Evolutionary conservation across 1,140 invertebrate species (phyloP), one percentile per base, ranked within the genome.

Genomic region (Lepidurus couesii): DNA sequence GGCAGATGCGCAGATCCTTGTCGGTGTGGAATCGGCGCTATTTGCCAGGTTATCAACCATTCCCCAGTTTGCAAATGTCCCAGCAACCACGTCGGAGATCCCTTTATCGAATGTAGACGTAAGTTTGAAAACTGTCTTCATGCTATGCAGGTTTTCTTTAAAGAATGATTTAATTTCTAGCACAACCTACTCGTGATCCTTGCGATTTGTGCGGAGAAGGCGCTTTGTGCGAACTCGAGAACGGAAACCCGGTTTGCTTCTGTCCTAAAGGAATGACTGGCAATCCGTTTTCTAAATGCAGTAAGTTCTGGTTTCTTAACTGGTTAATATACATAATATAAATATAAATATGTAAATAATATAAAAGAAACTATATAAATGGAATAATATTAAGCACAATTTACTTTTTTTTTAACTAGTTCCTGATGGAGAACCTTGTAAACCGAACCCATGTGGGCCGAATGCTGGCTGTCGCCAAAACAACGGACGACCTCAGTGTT

Each of bases 251-350:
- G 1, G 93, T 96, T 81, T 95, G 95, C 82, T 94, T 90, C 85
- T 97, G 95, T 84, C 93, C 93, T 0, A 93, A 93, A 84, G 93
- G 93, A 81, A 87, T 93, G 77, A 96, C 94, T 11, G 94, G 95
- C 85, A 95, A 95, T 89, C 95, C 95, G 13, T 96, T 95, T 83
- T 90, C 92, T 80, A 93, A 92, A 86, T 96, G 94, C 88, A 94
- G 93, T 95, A 90, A 89, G 92, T 94, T 78, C 53, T 81, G 43
- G 74, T 76, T 75, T 73, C 24, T 79, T 77, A 77, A 77, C 75
- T 43, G 16, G 76, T 45, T 77, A 4, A 24, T 47, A 21, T 21
- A 43, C 6, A 16, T 77, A 47, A 21, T 10, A 75, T 78, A 53
- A 76, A 44, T 43, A 47, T 11, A 47, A 47, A 16, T 47, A 47